Base-by-base conservation (phyloP, 2,888 invertebrate genomes). In the Autographa gamma region DNA sequence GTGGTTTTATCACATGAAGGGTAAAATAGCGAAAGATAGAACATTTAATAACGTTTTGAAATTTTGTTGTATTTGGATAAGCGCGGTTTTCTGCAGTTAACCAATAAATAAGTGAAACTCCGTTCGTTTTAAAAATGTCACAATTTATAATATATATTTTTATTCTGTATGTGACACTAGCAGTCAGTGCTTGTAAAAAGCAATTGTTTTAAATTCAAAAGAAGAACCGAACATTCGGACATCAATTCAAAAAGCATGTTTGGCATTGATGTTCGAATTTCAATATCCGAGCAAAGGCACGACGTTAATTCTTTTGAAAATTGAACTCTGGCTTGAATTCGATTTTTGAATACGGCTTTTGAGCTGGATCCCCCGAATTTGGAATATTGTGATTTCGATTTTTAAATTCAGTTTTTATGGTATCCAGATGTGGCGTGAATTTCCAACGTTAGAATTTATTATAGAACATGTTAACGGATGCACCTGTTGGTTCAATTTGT, bases 211-310 rank as follows among this genome's bases (percentile, higher is more conserved):
- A n/a, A 6, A n/a, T 48, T 48, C n/a, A 48, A 48, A 48, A 48
- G 16, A 16, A 43, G 41, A 41, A 43, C 11, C 13, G 43, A 16
- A 43, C 16, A 43, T 16, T n/a, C 8, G 48, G n/a, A 48, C n/a
- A n/a, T 43, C 43, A 43, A n/a, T 16, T 6, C 38, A 38, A 11
- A 16, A 48, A n/a, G 48, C 48, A n/a, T 16, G n/a, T 48, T 48
- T 48, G 16, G 48, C 11, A 38, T 38, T 38, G 38, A 38, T 38
- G 16, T 43, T 43, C 43, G 43, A 43, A 43, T 43, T 43, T 43
- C 43, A 43, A 43, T 48, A 48, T 48, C n/a, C n/a, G n/a, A 48
- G 48, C 43, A 43, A 43, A 43, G 43, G 43, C 43, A 38, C 38
- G 14, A 14, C 14, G n/a, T 48, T 48, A 6, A 48, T n/a, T 6